phyloP scores from a whole-genome alignment of 1,140 invertebrate species.

The Pomacea maculata region DNA sequence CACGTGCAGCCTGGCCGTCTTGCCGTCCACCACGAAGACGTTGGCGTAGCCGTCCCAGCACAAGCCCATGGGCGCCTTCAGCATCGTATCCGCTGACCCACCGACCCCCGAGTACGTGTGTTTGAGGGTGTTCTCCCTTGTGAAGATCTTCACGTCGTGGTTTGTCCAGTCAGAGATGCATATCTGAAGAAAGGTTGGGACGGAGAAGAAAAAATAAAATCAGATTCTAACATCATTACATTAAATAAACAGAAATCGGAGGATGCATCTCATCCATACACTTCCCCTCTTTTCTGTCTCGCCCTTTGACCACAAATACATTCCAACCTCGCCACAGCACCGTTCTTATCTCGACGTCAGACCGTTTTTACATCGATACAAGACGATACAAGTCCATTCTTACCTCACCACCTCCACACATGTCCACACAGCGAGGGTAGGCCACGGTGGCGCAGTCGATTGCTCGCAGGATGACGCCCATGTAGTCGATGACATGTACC shows the following conservation, averaged over 20 bases:
- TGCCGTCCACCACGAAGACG: slow-evolving; percentile 21
- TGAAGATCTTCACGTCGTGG: slow-evolving; percentile 24
- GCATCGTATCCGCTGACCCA: slow-evolving; percentile 3
- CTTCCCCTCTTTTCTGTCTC: no score
- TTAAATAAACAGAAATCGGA: no score
- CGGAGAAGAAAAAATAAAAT: neutral
- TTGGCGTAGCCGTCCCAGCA: slow-evolving; percentile 5
- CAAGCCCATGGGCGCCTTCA: slow-evolving; percentile 19
- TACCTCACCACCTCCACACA: slow-evolving; percentile 17
- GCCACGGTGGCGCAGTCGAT: slow-evolving; percentile 15
- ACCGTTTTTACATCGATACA: no score
- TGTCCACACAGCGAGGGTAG: slow-evolving; percentile 18
- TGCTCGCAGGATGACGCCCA: slow-evolving; percentile 7
- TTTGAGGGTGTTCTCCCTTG: neutral
- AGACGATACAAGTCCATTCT: no score
- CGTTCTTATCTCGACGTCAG: no score
- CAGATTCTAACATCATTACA: no score
- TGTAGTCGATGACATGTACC: slow-evolving; percentile 19
- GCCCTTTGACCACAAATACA: no score
- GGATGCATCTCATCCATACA: no score
- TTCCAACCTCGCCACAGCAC: no score
- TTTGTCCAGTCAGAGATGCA: slow-evolving; percentile 19
- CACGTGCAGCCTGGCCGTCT: slow-evolving; percentile 18
- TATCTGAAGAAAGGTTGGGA: neutral
- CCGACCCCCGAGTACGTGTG: slow-evolving; percentile 15